Evolutionary conservation across 2,888 invertebrate species (phyloP), one percentile per base, ranked within the genome.

Genomic region (Agapetus fuscipes): DNA sequence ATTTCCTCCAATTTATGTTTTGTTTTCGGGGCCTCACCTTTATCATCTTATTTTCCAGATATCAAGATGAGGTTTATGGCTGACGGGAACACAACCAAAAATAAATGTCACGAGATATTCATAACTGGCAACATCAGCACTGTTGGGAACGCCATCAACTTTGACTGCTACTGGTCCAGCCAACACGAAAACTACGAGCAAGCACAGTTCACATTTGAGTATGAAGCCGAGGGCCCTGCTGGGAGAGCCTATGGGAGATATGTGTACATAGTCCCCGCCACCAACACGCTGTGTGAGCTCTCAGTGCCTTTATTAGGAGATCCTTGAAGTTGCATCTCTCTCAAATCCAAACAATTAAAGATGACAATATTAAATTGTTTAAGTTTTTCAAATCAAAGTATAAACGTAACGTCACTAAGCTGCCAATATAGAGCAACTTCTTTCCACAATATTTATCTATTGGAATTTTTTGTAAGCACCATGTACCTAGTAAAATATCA

Each of bases 81-180:
- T 20, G 30, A 31, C 6, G 17, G 30, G 10, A 26, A 25, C 20
- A 37, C 27, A 12, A 28, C 13, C n/a, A 48, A 48, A 24, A 48
- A 45, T 31, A 41, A 48, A 24, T 48, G 48, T 12, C 42, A 45
- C 2, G 36, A 43, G 26, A 48, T 48, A 5, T 25, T 15, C 3
- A 20, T 48, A 2, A 12, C 14, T 27, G 28, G 12, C 25, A 7
- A 10, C 26, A 10, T 32, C 39, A 10, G 13, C 30, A n/a, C 7
- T 35, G 6, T 25, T 28, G 3, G 12, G 15, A 4, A 20, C 20
- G 10, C 28, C 11, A 27, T 40, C 24, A 30, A 31, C 34, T 48
- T 45, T 28, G 42, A 48, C 25, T 48, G 48, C 28, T 17, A 37
- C 14, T 48, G 48, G 48, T 38, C 48, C 7, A 31, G 43, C 9